Conservation (phyloP, 92 coral and sea anemone species). For the Diadumene lineata region DNA sequence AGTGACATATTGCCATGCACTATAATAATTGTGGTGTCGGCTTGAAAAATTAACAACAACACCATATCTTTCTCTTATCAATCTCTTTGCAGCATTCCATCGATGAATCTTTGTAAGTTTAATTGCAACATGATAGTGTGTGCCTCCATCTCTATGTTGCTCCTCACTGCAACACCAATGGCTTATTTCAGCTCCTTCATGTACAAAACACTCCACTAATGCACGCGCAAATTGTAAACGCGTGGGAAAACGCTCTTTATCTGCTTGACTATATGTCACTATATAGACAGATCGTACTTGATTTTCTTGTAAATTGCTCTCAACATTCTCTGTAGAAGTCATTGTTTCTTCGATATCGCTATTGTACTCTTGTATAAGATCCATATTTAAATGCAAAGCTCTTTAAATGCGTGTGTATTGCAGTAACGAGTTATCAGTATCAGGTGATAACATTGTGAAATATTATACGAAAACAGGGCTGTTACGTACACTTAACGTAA, state of each 20-base stretch:
- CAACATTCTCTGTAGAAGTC: not conserved
- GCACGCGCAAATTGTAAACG: constrained; percentile 34
- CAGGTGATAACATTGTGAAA: not conserved
- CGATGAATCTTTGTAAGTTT: constrained; percentile 29
- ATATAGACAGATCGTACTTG: constrained; percentile 30
- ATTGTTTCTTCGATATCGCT: not conserved
- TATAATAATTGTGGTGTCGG: constrained; percentile 52
- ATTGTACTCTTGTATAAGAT: not conserved
- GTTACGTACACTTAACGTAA: not conserved
- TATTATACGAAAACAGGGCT: not conserved
- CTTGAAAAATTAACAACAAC: constrained; percentile 35
- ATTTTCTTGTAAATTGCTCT: not conserved
- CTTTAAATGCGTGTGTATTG: not conserved
- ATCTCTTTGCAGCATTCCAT: constrained; percentile 45
- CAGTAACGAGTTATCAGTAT: not conserved
- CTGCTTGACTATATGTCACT: constrained; percentile 34
- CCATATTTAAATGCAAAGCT: not conserved
- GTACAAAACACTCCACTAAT: constrained; percentile 32
- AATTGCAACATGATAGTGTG: constrained; percentile 43
- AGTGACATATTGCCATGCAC: constrained; percentile 55
- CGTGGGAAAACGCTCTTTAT: constrained; percentile 18
- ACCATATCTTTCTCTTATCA: constrained; percentile 29
- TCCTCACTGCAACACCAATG: constrained; percentile 53
- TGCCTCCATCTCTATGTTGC: constrained; percentile 32
- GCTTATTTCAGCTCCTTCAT: constrained; percentile 15